Evolutionary conservation across 1,140 invertebrate genomes (phyloP).

Genomic region (Dermatophagoides farinae): DNA sequence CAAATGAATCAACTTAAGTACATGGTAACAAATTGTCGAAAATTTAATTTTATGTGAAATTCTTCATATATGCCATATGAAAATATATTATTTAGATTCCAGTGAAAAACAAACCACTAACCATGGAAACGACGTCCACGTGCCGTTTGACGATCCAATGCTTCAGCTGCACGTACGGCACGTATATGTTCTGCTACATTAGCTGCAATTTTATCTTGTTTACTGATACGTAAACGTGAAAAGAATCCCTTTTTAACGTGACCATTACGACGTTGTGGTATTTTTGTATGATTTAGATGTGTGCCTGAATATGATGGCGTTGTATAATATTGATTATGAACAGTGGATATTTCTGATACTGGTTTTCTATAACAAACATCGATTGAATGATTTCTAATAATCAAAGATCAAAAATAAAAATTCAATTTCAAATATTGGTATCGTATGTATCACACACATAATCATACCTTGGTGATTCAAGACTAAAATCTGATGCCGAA

Average conservation of each 20-base stretch:
- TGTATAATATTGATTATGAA: neutral
- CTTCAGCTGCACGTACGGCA: constrained; percentile 21
- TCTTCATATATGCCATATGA: too few species aligned
- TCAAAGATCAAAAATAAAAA: neutral
- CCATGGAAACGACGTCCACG: neutral
- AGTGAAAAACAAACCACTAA: too few species aligned
- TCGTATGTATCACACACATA: too few species aligned
- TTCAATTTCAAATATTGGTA: too few species aligned
- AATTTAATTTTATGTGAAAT: neutral
- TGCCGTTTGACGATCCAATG: constrained; percentile 19
- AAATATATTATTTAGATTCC: neutral
- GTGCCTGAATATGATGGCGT: neutral
- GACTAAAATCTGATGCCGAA: constrained; percentile 21
- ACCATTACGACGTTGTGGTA: neutral
- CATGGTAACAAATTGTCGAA: neutral
- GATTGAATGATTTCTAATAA: constrained; percentile 18
- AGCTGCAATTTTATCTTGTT: constrained; percentile 21
- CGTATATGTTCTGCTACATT: constrained; percentile 20
- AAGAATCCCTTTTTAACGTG: constrained; percentile 12
- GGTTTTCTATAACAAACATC: constrained; percentile 14
- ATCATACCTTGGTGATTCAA: constrained; percentile 22
- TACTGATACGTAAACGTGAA: constrained; percentile 19
- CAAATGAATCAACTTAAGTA: too few species aligned
- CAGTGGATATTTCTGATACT: neutral
- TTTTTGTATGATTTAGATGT: neutral